These are phyloP conservation scores for Actinia tenebrosa DNA, from an alignment of 64 coral and sea anemone genomes.

Conservation along the genomic window DNA sequence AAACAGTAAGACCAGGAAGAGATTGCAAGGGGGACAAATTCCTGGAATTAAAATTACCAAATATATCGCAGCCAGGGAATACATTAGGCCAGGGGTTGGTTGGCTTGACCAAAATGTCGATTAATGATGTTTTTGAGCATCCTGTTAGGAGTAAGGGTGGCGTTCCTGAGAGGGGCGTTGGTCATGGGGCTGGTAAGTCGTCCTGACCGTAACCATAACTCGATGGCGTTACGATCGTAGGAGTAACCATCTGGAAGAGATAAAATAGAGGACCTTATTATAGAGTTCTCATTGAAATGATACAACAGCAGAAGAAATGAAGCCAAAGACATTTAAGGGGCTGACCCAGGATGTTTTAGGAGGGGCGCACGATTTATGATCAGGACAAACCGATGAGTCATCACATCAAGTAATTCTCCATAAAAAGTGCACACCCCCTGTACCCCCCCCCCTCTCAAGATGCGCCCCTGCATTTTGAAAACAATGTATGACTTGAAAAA, in stretches of 20 bases:
- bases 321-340: too few relatives aligned
- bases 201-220: conserved; percentile 82
- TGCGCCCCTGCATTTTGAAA: too few relatives aligned
- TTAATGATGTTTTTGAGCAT: conserved; percentile 86
- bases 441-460: too few relatives aligned
- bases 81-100: conserved; percentile 4
- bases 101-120: conserved; percentile 45
- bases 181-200: conserved; percentile 92
- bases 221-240: conserved; percentile 87
- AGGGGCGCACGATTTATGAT: too few relatives aligned
- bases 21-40: too few relatives aligned
- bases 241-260: conserved; percentile 82
- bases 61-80: background rate
- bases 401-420: too few relatives aligned
- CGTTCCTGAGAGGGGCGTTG: conserved; percentile 81
- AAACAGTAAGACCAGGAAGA: too few relatives aligned
- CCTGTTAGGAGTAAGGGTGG: conserved; percentile 81
- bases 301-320: background rate
- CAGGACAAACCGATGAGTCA: too few relatives aligned
- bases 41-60: too few relatives aligned
- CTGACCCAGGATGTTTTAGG: too few relatives aligned
- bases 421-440: too few relatives aligned
- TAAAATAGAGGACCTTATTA: background rate
- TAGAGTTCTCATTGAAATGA: background rate
- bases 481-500: too few relatives aligned